Conservation (phyloP, 1,140 invertebrate genomes). For the Mylabris phalerata region DNA sequence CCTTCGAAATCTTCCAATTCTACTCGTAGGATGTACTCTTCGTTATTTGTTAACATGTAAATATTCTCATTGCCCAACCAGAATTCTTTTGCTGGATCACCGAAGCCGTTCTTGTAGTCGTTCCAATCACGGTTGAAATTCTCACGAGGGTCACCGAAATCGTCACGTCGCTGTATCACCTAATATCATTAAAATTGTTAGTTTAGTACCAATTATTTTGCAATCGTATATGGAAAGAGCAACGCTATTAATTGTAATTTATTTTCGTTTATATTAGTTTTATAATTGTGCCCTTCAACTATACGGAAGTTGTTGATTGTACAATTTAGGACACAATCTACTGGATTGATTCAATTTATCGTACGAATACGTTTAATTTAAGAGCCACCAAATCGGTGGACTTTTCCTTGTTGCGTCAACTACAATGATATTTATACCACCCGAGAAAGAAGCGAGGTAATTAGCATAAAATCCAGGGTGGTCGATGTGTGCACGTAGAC, state of each 20-base stretch:
- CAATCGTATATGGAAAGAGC: too few species aligned
- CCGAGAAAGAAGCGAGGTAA: neutral
- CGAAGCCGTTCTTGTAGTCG: constrained; percentile 94
- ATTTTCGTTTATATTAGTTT: too few species aligned
- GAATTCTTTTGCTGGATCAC: constrained; percentile 81
- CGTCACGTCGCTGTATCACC: constrained; percentile 84
- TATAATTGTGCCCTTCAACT: too few species aligned
- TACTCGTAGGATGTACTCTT: constrained; percentile 80
- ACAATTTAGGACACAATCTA: too few species aligned
- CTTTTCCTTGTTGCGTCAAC: neutral
- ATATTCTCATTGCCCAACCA: constrained; percentile 94
- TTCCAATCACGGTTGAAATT: constrained; percentile 92
- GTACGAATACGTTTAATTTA: too few species aligned
- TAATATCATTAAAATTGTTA: constrained; percentile 37
- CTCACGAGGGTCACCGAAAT: constrained; percentile 77
- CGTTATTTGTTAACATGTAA: constrained; percentile 91
- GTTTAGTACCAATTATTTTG: too few species aligned
- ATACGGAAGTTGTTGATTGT: too few species aligned
- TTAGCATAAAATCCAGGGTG: neutral
- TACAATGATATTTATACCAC: neutral
- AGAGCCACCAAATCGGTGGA: too few species aligned
- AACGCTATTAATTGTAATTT: too few species aligned
- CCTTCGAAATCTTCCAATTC: constrained; percentile 92
- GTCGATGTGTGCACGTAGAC: neutral
- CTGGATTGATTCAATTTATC: too few species aligned